A percentile compares a stretch with the other conserved stretches of the same genome.
phyloP scores from a whole-genome alignment of 2,797 vertebrate genomes.

The Propithecus deckenii region DNA sequence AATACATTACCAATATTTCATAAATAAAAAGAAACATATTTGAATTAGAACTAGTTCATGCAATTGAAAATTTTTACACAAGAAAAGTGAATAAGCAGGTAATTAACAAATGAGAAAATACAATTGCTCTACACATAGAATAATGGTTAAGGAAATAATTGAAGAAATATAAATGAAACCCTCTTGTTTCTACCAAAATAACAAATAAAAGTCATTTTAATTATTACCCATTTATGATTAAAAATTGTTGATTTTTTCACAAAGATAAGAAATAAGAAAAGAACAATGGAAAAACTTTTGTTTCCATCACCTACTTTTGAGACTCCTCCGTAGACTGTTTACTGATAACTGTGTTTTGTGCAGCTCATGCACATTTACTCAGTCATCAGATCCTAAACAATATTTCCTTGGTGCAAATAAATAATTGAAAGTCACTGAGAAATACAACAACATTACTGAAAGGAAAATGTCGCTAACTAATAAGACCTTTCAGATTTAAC shows the following conservation, averaged over 20 bases:
- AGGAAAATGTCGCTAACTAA: conserved; percentile 11
- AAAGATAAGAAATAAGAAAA: not conserved
- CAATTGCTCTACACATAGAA: not conserved
- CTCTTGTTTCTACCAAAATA: not conserved
- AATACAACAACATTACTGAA: conserved; percentile 25
- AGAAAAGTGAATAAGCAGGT: not conserved
- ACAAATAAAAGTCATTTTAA: not conserved
- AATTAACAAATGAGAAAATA: not conserved
- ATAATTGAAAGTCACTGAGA: conserved; percentile 29
- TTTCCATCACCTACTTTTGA: not conserved
- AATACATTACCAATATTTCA: not conserved
- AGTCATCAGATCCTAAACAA: not conserved
- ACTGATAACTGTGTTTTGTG: not conserved
- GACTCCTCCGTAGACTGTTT: not conserved
- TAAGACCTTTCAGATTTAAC: not conserved
- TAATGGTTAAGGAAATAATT: conserved; percentile 22
- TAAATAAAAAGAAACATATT: not conserved
- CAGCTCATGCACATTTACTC: not conserved
- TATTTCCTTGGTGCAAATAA: not conserved
- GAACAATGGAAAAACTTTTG: not conserved
- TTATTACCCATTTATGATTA: not conserved
- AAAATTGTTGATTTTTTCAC: not conserved
- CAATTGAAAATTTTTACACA: not conserved
- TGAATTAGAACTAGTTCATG: not conserved
- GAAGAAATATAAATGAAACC: not conserved